Evolutionary conservation across 1,140 invertebrate species (phyloP), one percentile per base, ranked within the genome.

Genomic region (Asobara japonica): DNA sequence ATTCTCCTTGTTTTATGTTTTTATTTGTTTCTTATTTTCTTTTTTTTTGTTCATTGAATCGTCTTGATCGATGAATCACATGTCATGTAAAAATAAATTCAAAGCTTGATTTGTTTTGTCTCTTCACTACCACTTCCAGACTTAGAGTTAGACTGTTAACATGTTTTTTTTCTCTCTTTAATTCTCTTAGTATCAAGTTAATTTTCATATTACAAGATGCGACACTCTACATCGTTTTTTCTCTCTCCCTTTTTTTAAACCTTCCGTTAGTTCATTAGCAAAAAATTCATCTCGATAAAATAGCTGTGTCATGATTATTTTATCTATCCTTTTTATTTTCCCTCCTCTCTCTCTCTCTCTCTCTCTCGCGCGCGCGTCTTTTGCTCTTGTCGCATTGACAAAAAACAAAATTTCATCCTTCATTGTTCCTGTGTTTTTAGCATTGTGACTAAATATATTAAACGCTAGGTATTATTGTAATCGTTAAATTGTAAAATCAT

Each of bases 21-120:
- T n/a, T n/a, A n/a, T n/a, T n/a, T n/a, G n/a, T n/a, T n/a, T n/a
- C n/a, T n/a, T n/a, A n/a, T n/a, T n/a, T n/a, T n/a, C n/a, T n/a
- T 18, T 16, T 69, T 69, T 33, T 10, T 33, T 62, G 25, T 45
- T 68, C 51, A n/a, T 67, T 51, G 16, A 18, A 45, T 29, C 22
- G 60, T 66, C 48, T 66, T 72, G 38, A 66, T 72, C 70, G 48
- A 71, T 72, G 18, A 56, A 62, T 78, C 77, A 69, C 78, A 79
- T 77, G 79, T 87, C 76, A 81, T 87, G 85, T 86, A 86, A 87
- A 87, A 87, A 86, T 87, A 87, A 87, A 86, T 86, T 83, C 81
- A 82, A 86, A 87, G 83, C 83, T 80, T 62, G 79, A 83, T 85
- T 76, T 76, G 80, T 78, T 79, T 79, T 60, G 30, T 62, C 31